These are phyloP conservation scores for Chauna torquata DNA, from an alignment of 2,113 vertebrate species.

Conservation along the genomic window DNA sequence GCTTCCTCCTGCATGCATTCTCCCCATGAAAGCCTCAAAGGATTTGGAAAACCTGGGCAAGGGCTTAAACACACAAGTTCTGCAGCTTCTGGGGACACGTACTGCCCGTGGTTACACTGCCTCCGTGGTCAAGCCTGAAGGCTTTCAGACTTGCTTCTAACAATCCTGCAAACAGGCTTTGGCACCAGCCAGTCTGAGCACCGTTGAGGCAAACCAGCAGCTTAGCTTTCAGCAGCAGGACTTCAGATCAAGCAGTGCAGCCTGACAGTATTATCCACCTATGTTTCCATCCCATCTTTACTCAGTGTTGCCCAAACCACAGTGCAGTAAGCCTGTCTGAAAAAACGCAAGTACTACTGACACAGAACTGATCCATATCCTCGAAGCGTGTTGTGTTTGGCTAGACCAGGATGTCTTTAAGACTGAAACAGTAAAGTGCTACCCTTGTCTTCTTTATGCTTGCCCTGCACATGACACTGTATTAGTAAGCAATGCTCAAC, in stretches of 20 bases:
- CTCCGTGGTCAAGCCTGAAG: neutral
- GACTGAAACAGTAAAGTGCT: neutral
- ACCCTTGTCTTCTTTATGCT: neutral
- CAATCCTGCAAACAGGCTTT: neutral
- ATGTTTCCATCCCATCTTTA: neutral
- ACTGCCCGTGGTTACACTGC: neutral
- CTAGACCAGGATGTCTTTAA: neutral
- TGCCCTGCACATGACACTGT: fast-evolving
- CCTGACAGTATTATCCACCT: neutral
- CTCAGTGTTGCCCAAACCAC: neutral
- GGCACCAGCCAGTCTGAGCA: neutral
- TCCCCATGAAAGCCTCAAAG: neutral
- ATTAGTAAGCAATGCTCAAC: neutral
- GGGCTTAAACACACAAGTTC: neutral
- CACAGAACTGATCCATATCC: neutral
- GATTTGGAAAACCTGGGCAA: neutral
- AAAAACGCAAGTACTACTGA: neutral
- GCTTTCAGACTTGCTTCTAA: neutral
- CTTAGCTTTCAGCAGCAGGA: neutral
- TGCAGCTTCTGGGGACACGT: neutral
- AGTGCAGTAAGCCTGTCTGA: neutral
- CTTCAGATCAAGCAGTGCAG: neutral
- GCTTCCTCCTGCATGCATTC: neutral
- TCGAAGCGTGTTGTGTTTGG: neutral
- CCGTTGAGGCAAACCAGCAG: neutral